These are phyloP conservation scores for Typhlomys cinereus DNA, from an alignment of 2,113 vertebrate species.

Conservation along the genomic window DNA sequence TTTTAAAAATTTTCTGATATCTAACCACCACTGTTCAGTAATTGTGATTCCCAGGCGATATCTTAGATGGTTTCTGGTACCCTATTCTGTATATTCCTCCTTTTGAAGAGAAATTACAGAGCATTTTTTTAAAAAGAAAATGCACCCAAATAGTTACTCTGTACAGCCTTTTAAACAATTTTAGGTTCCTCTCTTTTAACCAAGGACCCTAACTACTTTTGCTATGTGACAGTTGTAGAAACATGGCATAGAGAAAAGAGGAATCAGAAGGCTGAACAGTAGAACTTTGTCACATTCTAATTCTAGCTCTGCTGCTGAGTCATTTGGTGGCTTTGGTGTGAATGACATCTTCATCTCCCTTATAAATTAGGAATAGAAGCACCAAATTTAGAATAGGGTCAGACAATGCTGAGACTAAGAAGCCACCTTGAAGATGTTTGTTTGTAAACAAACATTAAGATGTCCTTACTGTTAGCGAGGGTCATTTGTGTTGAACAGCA, in stretches of 20 bases:
- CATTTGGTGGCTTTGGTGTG: conserved; percentile 51
- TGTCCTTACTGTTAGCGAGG: not conserved
- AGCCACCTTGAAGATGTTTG: conserved; percentile 10
- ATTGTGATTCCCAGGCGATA: not conserved
- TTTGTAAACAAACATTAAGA: not conserved
- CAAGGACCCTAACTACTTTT: not conserved
- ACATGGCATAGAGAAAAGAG: not conserved
- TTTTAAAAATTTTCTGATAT: not conserved
- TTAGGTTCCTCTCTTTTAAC: not conserved
- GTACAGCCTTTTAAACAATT: not conserved
- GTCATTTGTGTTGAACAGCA: not conserved
- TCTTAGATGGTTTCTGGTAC: not conserved
- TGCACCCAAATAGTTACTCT: not conserved
- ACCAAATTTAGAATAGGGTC: not conserved
- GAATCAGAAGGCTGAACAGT: not conserved
- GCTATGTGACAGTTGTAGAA: not conserved
- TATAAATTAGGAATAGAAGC: not conserved
- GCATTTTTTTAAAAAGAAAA: conserved; percentile 20
- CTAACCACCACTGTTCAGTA: not conserved
- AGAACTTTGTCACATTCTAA: conserved; percentile 51
- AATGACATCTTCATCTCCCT: conserved; percentile 17
- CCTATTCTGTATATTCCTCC: conserved; percentile 20
- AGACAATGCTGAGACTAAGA: not conserved
- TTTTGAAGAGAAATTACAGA: conserved; percentile 29
- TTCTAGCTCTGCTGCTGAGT: conserved; percentile 68